Evolutionary conservation across 2,888 invertebrate species (phyloP).

Genomic region (Lochmaea crataegi): DNA sequence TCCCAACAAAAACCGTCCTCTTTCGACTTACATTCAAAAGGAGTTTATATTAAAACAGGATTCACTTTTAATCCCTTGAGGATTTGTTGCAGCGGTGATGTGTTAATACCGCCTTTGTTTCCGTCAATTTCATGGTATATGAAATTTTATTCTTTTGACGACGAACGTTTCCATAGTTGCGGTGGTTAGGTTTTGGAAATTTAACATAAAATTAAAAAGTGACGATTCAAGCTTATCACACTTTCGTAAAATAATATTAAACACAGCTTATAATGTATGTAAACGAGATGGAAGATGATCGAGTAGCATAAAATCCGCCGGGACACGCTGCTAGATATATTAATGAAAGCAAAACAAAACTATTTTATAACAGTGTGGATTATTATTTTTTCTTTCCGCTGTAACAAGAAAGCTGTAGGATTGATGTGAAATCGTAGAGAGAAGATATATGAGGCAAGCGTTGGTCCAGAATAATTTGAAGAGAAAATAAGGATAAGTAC

Average conservation of each 20-base stretch:
- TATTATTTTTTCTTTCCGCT: no score
- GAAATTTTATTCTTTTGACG: conserved; percentile 28
- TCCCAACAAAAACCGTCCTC: conserved; percentile 21
- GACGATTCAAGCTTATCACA: not conserved
- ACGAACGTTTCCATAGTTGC: not conserved
- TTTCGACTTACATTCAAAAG: conserved; percentile 28
- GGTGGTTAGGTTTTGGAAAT: not conserved
- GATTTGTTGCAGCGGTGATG: conserved; percentile 37
- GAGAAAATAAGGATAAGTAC: no score
- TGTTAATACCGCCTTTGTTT: conserved; percentile 39
- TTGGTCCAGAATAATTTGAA: no score
- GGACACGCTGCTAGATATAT: no score
- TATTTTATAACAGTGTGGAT: no score
- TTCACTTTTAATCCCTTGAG: conserved; percentile 34
- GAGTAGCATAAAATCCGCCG: no score
- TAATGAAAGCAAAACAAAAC: no score
- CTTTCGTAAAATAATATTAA: not conserved
- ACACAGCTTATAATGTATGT: no score
- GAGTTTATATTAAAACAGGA: conserved; percentile 36
- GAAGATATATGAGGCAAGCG: no score
- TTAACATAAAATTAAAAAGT: conserved; percentile 1
- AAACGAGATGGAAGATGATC: no score
- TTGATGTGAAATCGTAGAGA: no score
- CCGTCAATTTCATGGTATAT: conserved; percentile 35
- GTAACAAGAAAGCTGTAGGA: no score